phyloP scores from a whole-genome alignment of 2,888 invertebrate genomes.

The Agrotis clavis region DNA sequence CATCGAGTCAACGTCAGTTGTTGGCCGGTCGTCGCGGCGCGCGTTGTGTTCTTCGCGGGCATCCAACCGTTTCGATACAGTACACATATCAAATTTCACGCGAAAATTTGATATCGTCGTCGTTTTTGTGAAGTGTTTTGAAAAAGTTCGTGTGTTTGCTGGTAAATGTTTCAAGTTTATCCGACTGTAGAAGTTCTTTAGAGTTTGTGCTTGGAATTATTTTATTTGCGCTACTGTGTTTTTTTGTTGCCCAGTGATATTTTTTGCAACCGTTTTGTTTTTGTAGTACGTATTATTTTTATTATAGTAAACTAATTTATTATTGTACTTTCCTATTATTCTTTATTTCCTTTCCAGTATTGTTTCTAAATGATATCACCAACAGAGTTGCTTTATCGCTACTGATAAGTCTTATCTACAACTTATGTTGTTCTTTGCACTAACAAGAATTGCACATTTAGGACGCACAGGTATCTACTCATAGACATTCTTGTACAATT shows the following conservation, averaged over 20 bases:
- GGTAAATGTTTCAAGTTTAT: constrained; percentile 80
- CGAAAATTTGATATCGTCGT: constrained; percentile 90
- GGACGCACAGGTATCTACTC: constrained; percentile 56
- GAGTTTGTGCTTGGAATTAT: constrained; percentile 76
- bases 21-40: constrained; percentile 82
- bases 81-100: constrained; percentile 91
- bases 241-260: constrained; percentile 82
- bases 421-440: constrained; percentile 75
- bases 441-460: constrained; percentile 78
- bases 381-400: constrained; percentile 88
- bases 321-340: constrained; percentile 62
- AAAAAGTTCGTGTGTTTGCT: constrained; percentile 69
- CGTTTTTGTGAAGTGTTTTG: constrained; percentile 85
- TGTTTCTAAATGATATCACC: constrained; percentile 81
- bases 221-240: constrained; percentile 83
- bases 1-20: constrained; percentile 83
- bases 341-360: constrained; percentile 62
- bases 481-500: constrained; percentile 10
- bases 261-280: constrained; percentile 80
- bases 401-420: constrained; percentile 85
- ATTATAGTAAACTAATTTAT: constrained; percentile 68
- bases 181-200: constrained; percentile 74
- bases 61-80: constrained; percentile 74
- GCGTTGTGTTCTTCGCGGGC: constrained; percentile 73
- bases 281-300: constrained; percentile 81